These are phyloP conservation scores for Hypolimnas misippus DNA, from an alignment of 2,888 invertebrate species.

Conservation along the genomic window DNA sequence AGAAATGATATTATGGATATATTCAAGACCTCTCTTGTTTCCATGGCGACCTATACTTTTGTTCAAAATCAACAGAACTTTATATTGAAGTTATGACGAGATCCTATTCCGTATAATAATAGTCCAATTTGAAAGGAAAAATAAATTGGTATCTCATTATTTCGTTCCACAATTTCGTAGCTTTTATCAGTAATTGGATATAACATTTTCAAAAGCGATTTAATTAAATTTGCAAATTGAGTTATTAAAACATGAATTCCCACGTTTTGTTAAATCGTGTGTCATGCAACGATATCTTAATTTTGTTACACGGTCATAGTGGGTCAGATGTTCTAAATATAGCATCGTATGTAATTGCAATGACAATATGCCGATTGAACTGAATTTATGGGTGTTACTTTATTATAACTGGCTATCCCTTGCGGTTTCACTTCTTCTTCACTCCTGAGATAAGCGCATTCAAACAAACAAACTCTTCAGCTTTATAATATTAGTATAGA, in stretches of 20 bases:
- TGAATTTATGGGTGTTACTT: slow-evolving; percentile 10
- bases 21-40: background rate
- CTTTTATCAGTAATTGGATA: background rate
- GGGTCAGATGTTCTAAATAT: slow-evolving; percentile 34
- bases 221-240: slow-evolving; percentile 7
- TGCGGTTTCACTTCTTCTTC: too few species aligned
- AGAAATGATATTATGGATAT: background rate
- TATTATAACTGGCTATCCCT: background rate
- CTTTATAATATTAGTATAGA: too few species aligned
- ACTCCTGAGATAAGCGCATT: too few species aligned
- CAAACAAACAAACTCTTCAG: too few species aligned
- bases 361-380: slow-evolving; percentile 25
- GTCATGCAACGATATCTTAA: slow-evolving; percentile 29
- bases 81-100: background rate
- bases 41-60: background rate
- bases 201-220: background rate
- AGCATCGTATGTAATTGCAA: slow-evolving; percentile 33
- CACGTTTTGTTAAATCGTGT: slow-evolving; percentile 32
- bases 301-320: slow-evolving; percentile 33
- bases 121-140: background rate
- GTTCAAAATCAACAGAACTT: slow-evolving; percentile 3
- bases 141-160: background rate
- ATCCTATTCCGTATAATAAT: background rate
- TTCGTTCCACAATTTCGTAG: background rate
- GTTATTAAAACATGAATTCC: slow-evolving; percentile 23